Evolutionary conservation across 1,140 invertebrate genomes (phyloP), one percentile per base, ranked within the genome.

Genomic region (Aphidius gifuensis): DNA sequence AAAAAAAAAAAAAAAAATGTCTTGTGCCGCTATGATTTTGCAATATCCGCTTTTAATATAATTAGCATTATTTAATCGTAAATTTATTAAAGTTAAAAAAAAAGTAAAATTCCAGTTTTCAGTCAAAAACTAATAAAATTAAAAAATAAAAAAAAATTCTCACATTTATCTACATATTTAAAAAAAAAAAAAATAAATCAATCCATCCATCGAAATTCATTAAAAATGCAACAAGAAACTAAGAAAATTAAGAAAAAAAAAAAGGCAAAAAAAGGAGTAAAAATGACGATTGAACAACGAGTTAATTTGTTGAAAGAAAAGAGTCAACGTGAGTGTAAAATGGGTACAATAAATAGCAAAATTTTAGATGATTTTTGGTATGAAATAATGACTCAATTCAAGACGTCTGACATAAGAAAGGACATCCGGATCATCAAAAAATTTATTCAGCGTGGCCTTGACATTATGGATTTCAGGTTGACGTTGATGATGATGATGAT

Each of bases 381-480:
- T 7, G 68, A 78, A 42, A 73, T 73, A 54, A 65, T 78, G 63
- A 69, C 66, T 39, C 60, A 58, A 5, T 43, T 74, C 5, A 71
- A 72, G 61, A 68, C 76, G 60, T 72, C 70, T 5, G 32, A 61
- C 7, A 69, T 78, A 6, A 66, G 49, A 32, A 66, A 71, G 48
- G 68, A 74, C 16, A 38, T 79, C 3, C 65, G 71, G 44, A 65
- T 72, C 6, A 66, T 64, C 0, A 72, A 69, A 65, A 71, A 66
- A n/a, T 72, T 68, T 9, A 77, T 80, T 46, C 72, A 81, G 21
- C 75, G 70, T n/a, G 66, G 68, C 7, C 21, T 80, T 23, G 78
- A 80, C 55, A 68, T 73, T 58, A 77, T 78, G 64, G 66, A 78
- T 59, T 72, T 74, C 58, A 73, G 75, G 78, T 74, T n/a, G 43